Base-by-base conservation (phyloP, 1,140 invertebrate genomes). In the Sycophaga agraensis region DNA sequence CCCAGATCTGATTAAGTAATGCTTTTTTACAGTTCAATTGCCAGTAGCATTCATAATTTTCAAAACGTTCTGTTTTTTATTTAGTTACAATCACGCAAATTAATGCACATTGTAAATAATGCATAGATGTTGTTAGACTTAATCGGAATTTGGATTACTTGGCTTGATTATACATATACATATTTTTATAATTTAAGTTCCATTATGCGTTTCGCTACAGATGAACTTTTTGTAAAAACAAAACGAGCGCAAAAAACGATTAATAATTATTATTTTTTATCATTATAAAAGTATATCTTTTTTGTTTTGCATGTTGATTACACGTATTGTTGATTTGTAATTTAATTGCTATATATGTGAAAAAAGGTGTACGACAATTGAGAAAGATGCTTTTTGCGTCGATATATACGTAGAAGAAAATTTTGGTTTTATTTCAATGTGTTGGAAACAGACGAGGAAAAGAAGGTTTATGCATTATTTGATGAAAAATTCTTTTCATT, bases 251-350 rank as follows among this genome's bases (percentile, higher is more conserved):
- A 63, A 56, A 35, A 48, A 48, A 50, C 48, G 46, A 28, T 55
- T 58, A 40, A 69, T 59, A 60, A 70, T 70, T 70, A 68, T 57
- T 57, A 64, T 67, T 69, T 54, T 65, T 63, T 61, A 64, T 66
- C 68, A 46, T 43, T 14, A 26, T 48, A 48, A 16, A 49, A 37
- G 14, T 59, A 72, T 70, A 71, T 70, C 68, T 70, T 74, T 70
- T 77, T 75, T 74, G 70, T 79, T 79, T 78, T 78, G 76, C 76
- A 78, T 78, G 75, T 79, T 79, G 68, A 71, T 70, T 77, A 77
- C 63, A 71, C 72, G 67, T 66, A 73, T 78, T 78, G 77, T 79
- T 79, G 74, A 75, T 76, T 78, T 78, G 77, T 78, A 63, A 71
- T 73, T 71, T 74, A 68, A 71, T 71, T 69, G 11, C 26, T 49